Evolutionary conservation across 2,888 invertebrate genomes (phyloP), one percentile per base, ranked within the genome.

Genomic region (Tillus elongatus): DNA sequence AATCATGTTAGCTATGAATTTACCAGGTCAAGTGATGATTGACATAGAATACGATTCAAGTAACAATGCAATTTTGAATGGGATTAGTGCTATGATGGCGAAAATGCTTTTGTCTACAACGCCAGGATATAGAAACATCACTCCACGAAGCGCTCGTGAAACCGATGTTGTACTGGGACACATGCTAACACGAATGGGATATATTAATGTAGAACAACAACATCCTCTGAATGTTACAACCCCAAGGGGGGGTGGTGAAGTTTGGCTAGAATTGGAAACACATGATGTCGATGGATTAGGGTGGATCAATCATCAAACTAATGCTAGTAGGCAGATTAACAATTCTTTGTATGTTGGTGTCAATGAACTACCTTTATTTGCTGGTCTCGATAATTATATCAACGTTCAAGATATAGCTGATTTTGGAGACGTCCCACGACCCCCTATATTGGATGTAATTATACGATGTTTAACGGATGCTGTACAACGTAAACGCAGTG

Each of bases 271-370:
- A 10, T 9, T 32, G 2, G 32, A 32, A 12, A 32, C 32, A n/a
- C 32, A 32, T 12, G 13, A 32, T 15, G 32, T 32, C 1, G 32
- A 32, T n/a, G 32, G 32, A 2, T 13, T 15, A 2, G 32, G 32
- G 4, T 32, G 32, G 32, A 16, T 15, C 9, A 32, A 32, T 3
- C 11, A 15, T 12, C 32, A 32, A 15, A 32, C 32, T 2, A 32
- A 32, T 15, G 32, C 16, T 2, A 4, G 11, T 15, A 16, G 19
- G 4, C 10, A 16, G 1, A 32, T 32, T 2, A n/a, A 15, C 1
- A 12, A 32, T 2, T 19, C 32, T 1, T 3, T 32, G 8, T 32
- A 32, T 9, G 15, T 16, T 3, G 32, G 32, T 11, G 19, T 32
- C 3, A 32, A 32, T 2, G 32, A 32, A 9, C 10, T 32, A 3